These are phyloP conservation scores for Lacerta bilineata DNA, from an alignment of 2,797 vertebrate species.

Conservation along the genomic window DNA sequence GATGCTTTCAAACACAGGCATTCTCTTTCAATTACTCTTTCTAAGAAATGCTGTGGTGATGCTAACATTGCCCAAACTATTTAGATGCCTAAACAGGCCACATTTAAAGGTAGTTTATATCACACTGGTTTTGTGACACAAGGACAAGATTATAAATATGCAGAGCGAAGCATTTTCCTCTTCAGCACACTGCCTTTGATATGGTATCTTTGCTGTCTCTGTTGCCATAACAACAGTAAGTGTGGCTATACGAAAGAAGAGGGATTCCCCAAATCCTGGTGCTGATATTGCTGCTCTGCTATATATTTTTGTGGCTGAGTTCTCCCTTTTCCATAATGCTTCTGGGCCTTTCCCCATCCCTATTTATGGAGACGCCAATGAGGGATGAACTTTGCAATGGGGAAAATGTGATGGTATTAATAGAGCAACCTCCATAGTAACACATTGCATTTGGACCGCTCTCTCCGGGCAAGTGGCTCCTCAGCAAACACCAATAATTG, in stretches of 20 bases:
- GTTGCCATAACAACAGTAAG: slow-evolving; percentile 74
- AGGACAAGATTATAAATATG: slow-evolving; percentile 68
- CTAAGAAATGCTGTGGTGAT: slow-evolving; percentile 68
- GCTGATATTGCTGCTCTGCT: slow-evolving; percentile 57
- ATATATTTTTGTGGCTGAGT: slow-evolving; percentile 18
- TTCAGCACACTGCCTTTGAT: slow-evolving; percentile 68
- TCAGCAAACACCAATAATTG: slow-evolving; percentile 28
- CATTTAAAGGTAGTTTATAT: slow-evolving; percentile 74
- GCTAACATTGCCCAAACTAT: slow-evolving; percentile 60
- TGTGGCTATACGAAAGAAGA: slow-evolving; percentile 37
- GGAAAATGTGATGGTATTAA: slow-evolving; percentile 46
- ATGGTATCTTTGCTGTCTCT: slow-evolving; percentile 70
- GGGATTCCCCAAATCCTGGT: slow-evolving; percentile 65
- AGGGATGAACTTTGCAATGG: neutral
- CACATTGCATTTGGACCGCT: slow-evolving; percentile 12
- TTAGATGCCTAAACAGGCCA: slow-evolving; percentile 61
- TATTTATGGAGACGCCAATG: neutral
- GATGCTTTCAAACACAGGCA: slow-evolving; percentile 55
- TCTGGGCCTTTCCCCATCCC: neutral
- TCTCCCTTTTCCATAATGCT: slow-evolving; percentile 56
- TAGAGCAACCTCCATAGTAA: slow-evolving; percentile 1
- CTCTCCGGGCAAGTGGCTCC: neutral
- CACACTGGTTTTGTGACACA: slow-evolving; percentile 69
- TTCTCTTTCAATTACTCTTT: slow-evolving; percentile 57
- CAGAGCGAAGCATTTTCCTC: slow-evolving; percentile 72